Conservation (phyloP, 2,888 invertebrate genomes). For the Hyposoter dolosus region DNA sequence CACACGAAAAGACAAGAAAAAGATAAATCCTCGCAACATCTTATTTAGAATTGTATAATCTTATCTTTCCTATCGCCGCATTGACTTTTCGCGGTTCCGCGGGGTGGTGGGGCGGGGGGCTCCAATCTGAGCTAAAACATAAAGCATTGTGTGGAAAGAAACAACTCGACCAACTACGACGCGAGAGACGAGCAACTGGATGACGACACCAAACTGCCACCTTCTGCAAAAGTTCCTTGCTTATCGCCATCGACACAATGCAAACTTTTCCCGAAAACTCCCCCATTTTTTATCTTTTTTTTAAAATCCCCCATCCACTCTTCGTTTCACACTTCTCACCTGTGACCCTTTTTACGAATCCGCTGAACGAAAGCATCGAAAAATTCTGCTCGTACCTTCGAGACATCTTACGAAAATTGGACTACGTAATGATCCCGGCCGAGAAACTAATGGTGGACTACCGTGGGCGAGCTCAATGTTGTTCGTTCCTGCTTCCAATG, state of each 20-base stretch:
- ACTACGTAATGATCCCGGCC: conserved; percentile 77
- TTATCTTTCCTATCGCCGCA: conserved; percentile 44
- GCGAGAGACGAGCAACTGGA: conserved; percentile 30
- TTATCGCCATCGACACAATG: conserved; percentile 43
- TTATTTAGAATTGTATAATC: conserved; percentile 37
- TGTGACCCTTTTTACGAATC: not conserved
- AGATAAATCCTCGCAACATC: conserved; percentile 37
- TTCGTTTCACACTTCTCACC: conserved; percentile 34
- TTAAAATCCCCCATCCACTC: not conserved
- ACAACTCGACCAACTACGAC: conserved; percentile 12
- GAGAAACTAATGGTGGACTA: conserved; percentile 61
- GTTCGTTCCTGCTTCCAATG: conserved; percentile 64
- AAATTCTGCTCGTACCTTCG: conserved; percentile 41
- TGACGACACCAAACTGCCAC: conserved; percentile 50
- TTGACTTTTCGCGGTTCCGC: conserved; percentile 11
- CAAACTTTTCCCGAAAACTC: conserved; percentile 9
- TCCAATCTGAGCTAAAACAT: not conserved
- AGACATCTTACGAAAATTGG: conserved; percentile 74
- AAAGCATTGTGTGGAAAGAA: conserved; percentile 1
- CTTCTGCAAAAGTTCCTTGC: conserved; percentile 46
- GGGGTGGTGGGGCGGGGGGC: not conserved
- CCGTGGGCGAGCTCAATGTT: conserved; percentile 53
- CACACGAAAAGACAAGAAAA: conserved; percentile 10
- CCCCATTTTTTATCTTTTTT: conserved; percentile 27
- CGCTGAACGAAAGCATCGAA: conserved; percentile 38